Percentiles rank a stretch among this genome's conserved stretches.
phyloP scores from a whole-genome alignment of 2,888 invertebrate genomes.

The Zygaena filipendulae region DNA sequence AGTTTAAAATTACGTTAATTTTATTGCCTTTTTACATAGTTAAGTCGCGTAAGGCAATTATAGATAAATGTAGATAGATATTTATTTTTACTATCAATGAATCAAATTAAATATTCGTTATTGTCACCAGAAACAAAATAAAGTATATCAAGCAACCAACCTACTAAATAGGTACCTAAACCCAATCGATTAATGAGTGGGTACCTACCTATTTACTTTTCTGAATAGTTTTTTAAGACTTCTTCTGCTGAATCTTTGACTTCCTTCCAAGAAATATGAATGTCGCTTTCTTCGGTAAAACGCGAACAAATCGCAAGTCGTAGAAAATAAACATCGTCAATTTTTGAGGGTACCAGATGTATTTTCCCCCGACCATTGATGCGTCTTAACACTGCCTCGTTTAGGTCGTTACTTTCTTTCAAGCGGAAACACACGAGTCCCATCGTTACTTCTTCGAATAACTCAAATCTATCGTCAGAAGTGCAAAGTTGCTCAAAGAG shows the following conservation, averaged over 20 bases:
- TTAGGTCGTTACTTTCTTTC: conserved; percentile 85
- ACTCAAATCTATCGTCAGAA: conserved; percentile 86
- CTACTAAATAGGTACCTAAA: too few species aligned
- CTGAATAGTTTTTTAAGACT: conserved; percentile 43
- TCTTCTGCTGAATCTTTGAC: conserved; percentile 80
- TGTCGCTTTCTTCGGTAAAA: conserved; percentile 82
- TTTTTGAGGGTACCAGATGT: conserved; percentile 92
- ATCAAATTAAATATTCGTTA: too few species aligned
- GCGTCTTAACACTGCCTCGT: conserved; percentile 82
- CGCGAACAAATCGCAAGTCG: conserved; percentile 92
- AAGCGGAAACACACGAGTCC: conserved; percentile 96
- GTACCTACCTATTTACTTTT: conserved; percentile 14
- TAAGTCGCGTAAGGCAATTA: too few species aligned
- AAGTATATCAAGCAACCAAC: too few species aligned
- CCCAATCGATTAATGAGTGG: too few species aligned
- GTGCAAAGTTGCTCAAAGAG: conserved; percentile 85
- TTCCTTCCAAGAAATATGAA: conserved; percentile 89
- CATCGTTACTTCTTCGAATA: conserved; percentile 89
- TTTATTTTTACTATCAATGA: too few species aligned
- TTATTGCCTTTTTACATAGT: too few species aligned
- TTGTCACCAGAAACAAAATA: too few species aligned
- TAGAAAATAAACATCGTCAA: conserved; percentile 85
- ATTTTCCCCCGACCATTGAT: conserved; percentile 93
- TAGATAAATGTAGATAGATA: too few species aligned
- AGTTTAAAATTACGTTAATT: too few species aligned